Conservation (phyloP, 2,888 invertebrate species). For the Seira musarum region DNA sequence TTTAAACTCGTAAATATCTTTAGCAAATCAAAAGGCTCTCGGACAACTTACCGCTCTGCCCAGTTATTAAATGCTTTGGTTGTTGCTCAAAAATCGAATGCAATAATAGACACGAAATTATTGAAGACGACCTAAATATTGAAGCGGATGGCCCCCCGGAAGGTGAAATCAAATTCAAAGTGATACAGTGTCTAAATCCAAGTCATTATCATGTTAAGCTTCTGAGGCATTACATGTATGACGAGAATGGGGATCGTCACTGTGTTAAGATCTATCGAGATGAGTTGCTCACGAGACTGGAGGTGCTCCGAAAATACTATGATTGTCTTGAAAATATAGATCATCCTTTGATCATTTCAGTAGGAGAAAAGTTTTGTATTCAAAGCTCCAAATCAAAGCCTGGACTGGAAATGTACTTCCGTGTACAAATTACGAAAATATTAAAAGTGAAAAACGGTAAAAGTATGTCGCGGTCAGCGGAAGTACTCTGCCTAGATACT, state of each 20-base stretch:
- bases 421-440: too few relatives aligned
- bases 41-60: background rate
- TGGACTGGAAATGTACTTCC: too few relatives aligned
- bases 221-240: background rate
- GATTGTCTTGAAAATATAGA: background rate
- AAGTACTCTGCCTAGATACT: slow-evolving; percentile 26
- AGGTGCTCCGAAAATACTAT: slow-evolving; percentile 11
- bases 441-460: too few relatives aligned
- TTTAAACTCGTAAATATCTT: too few relatives aligned
- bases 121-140: slow-evolving; percentile 4
- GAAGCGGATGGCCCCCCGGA: slow-evolving; percentile 9
- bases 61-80: slow-evolving; percentile 12
- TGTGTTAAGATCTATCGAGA: slow-evolving; percentile 1
- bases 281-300: background rate
- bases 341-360: background rate
- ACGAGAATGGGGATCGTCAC: background rate
- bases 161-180: slow-evolving; percentile 29
- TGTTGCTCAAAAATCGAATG: slow-evolving; percentile 6
- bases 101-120: slow-evolving; percentile 14
- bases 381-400: too few relatives aligned
- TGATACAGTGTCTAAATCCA: slow-evolving; percentile 24
- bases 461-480: slow-evolving; percentile 7
- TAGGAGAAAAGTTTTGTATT: slow-evolving; percentile 11
- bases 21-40: too few relatives aligned
- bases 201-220: slow-evolving; percentile 27